Percentiles rank a stretch among this genome's conserved stretches.
Conservation (phyloP, 2,888 invertebrate genomes). For the Argyresthia goedartella region DNA sequence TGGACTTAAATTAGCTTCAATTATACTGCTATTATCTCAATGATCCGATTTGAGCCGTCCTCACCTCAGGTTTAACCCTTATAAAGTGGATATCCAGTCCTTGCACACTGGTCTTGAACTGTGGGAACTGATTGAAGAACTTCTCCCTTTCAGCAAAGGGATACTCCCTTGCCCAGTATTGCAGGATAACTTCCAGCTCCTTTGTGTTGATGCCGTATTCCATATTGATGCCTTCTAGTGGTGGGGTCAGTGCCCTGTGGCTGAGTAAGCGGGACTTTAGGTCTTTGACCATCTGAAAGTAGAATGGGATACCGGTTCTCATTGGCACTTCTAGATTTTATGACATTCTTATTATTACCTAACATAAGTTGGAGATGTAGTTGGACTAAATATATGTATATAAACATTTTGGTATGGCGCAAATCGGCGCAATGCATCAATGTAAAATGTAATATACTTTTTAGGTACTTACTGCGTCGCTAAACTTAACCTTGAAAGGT, state of each 20-base stretch:
- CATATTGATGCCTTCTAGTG: conserved; percentile 79
- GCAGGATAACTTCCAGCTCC: conserved; percentile 73
- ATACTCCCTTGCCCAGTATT: conserved; percentile 85
- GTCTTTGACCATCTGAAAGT: conserved; percentile 42
- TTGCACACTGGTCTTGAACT: conserved; percentile 83
- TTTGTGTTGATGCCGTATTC: conserved; percentile 86
- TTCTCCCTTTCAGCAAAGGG: conserved; percentile 73
- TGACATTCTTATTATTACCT: too few species aligned
- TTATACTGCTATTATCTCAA: too few species aligned
- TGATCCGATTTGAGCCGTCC: conserved; percentile 8
- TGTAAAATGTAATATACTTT: too few species aligned
- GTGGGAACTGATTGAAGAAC: conserved; percentile 79
- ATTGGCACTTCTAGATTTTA: too few species aligned
- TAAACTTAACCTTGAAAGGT: conserved; percentile 72
- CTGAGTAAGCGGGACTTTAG: conserved; percentile 35
- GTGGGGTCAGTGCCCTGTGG: conserved; percentile 43
- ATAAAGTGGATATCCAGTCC: conserved; percentile 82
- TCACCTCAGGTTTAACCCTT: conserved; percentile 72
- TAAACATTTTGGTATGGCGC: too few species aligned
- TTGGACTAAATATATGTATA: too few species aligned
- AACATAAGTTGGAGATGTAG: too few species aligned
- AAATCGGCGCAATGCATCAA: too few species aligned
- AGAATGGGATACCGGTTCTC: not conserved
- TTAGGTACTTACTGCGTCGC: conserved; percentile 55
- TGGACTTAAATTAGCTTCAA: too few species aligned